Evolutionary conservation across 2,113 vertebrate genomes (phyloP).

Genomic region (Colinus virginianus): DNA sequence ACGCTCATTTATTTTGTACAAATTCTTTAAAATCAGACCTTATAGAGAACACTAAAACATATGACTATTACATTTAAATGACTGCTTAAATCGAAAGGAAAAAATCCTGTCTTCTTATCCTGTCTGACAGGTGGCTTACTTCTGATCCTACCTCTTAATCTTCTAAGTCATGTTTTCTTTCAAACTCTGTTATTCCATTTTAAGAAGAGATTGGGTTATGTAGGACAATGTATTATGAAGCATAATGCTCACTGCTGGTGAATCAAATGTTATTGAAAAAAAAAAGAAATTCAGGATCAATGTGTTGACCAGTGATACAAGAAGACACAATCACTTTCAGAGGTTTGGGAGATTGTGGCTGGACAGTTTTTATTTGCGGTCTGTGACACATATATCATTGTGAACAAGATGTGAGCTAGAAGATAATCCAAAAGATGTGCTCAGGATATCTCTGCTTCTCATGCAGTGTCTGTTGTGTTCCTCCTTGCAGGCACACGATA

Average conservation of each 20-base stretch:
- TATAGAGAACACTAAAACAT: neutral
- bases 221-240: neutral
- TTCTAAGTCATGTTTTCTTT: conserved; percentile 20
- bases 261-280: neutral
- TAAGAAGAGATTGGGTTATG: neutral
- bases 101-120: conserved; percentile 1
- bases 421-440: neutral
- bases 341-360: neutral
- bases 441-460: neutral
- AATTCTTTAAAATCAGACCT: conserved; percentile 4
- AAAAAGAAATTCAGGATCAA: neutral
- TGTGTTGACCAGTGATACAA: neutral
- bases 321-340: neutral
- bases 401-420: neutral
- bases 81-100: conserved; percentile 3
- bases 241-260: neutral
- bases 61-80: neutral
- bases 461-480: fast-evolving
- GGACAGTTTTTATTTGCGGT: neutral
- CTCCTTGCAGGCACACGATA: fast-evolving
- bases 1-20: neutral
- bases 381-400: neutral
- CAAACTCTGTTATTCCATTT: conserved; percentile 4
- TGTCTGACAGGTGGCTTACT: conserved; percentile 62
- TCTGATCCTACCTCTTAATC: conserved; percentile 49